Conservation (phyloP, 2,797 vertebrate genomes). For the Leptoclinus maculatus region DNA sequence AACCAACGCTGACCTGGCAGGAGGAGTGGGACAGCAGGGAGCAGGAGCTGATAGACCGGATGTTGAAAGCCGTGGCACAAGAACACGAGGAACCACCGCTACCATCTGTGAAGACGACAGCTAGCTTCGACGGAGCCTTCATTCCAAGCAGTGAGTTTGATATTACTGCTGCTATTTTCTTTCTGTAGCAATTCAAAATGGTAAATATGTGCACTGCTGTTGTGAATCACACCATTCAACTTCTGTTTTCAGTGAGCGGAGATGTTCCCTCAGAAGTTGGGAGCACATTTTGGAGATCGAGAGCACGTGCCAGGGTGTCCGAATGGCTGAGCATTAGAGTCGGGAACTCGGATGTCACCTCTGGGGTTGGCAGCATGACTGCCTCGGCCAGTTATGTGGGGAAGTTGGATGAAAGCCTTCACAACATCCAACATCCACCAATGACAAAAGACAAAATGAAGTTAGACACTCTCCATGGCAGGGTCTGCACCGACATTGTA, state of each 20-base stretch:
- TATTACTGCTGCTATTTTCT: neutral
- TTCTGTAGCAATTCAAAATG: neutral
- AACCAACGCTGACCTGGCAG: neutral
- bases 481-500: neutral
- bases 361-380: conserved; percentile 33
- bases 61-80: conserved; percentile 41
- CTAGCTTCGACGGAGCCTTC: neutral
- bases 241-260: conserved; percentile 58
- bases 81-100: neutral
- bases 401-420: neutral
- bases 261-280: conserved; percentile 31
- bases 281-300: neutral
- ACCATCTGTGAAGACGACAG: neutral
- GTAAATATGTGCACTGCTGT: neutral
- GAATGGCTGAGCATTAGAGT: conserved; percentile 35
- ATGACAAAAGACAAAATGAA: neutral
- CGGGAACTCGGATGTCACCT: neutral
- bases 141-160: conserved; percentile 54
- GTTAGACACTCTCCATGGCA: neutral
- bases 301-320: conserved; percentile 10
- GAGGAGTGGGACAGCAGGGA: conserved; percentile 59
- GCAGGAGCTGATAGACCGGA: conserved; percentile 50
- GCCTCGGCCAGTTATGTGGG: neutral
- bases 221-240: accelerated
- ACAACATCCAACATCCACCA: neutral